Conservation (phyloP, 2,797 vertebrate species). For the Mareca strepera region DNA sequence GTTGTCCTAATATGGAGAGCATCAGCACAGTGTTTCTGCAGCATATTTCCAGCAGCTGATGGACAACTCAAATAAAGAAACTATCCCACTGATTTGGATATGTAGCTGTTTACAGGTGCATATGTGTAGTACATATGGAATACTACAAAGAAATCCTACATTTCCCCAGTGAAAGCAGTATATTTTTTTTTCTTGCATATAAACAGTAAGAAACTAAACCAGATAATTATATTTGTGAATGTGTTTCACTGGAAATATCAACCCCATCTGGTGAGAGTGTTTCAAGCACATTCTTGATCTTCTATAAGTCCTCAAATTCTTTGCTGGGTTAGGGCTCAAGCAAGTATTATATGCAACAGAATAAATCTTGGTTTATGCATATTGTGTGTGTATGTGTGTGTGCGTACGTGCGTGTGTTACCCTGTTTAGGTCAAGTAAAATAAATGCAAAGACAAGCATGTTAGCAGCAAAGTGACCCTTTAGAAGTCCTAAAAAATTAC, state of each 20-base stretch:
- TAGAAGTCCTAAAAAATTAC: conserved; percentile 64
- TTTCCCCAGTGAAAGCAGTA: neutral
- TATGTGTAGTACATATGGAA: neutral
- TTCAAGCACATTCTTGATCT: neutral
- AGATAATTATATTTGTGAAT: neutral
- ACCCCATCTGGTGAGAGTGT: neutral
- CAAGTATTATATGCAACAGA: neutral
- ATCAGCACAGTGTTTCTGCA: neutral
- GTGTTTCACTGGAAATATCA: neutral
- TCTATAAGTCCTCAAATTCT: neutral
- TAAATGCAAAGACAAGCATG: conserved; percentile 47
- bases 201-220: neutral
- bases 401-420: neutral
- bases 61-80: neutral
- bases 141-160: neutral
- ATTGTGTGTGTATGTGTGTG: neutral
- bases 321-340: neutral
- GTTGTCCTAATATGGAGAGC: neutral
- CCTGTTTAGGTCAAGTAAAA: conserved; percentile 54
- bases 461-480: conserved; percentile 65
- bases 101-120: neutral
- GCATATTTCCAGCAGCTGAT: neutral
- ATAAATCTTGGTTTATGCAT: conserved; percentile 14
- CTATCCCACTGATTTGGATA: neutral
- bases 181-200: neutral